phyloP scores from a whole-genome alignment of 1,140 invertebrate genomes.

The Drosophila sp. region DNA sequence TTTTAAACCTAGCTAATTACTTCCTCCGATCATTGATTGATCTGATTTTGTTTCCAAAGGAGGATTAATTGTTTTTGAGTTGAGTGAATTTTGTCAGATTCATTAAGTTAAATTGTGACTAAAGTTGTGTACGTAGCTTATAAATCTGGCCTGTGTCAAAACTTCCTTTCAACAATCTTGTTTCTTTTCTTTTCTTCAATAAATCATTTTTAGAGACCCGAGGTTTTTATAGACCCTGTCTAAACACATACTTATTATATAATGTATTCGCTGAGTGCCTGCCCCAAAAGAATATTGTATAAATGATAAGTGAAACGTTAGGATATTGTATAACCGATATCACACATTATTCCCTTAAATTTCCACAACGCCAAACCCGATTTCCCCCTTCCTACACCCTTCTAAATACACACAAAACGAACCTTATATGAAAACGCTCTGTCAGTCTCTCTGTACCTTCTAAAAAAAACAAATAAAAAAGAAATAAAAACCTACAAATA shows the following conservation, averaged over 20 bases:
- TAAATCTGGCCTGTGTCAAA: too few relatives aligned
- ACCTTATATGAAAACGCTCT: constrained; percentile 37
- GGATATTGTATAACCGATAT: constrained; percentile 5
- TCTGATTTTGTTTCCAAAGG: too few relatives aligned
- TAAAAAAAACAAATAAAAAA: constrained; percentile 43
- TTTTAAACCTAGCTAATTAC: too few relatives aligned
- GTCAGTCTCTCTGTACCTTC: constrained; percentile 77
- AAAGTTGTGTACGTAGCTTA: too few relatives aligned
- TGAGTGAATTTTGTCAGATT: too few relatives aligned
- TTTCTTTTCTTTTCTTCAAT: too few relatives aligned
- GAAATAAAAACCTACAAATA: neutral
- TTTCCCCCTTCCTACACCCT: constrained; percentile 15
- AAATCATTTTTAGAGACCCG: too few relatives aligned
- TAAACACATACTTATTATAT: neutral
- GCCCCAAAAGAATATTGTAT: neutral
- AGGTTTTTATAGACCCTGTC: too few relatives aligned
- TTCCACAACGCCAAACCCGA: constrained; percentile 8
- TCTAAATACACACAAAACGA: constrained; percentile 10
- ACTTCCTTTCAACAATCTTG: too few relatives aligned
- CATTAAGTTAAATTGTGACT: too few relatives aligned
- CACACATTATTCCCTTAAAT: neutral
- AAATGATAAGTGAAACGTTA: neutral
- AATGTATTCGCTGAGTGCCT: neutral
- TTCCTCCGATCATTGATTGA: too few relatives aligned
- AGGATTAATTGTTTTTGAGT: too few relatives aligned